These are phyloP conservation scores for Sander vitreus DNA, from an alignment of 2,113 vertebrate species.

Conservation along the genomic window DNA sequence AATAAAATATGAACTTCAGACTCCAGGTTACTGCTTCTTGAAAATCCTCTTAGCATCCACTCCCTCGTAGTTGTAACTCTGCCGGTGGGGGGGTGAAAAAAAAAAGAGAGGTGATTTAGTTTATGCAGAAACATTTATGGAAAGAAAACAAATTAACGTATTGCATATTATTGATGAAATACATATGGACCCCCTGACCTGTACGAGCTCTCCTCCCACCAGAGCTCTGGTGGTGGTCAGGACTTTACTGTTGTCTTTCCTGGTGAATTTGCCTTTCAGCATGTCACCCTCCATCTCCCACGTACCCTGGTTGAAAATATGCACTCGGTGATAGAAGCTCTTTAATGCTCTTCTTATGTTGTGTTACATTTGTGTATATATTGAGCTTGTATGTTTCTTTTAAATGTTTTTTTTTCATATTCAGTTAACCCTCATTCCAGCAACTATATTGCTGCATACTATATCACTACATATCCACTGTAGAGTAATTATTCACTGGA, in stretches of 20 bases:
- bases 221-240: constrained; percentile 84
- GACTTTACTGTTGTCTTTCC: constrained; percentile 89
- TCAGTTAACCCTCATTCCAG: background rate
- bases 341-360: background rate
- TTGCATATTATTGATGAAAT: background rate
- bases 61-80: constrained; percentile 92
- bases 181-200: constrained; percentile 82
- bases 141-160: background rate
- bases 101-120: background rate
- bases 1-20: constrained; percentile 36
- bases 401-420: background rate
- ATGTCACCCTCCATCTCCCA: constrained; percentile 87
- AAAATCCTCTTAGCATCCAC: constrained; percentile 92
- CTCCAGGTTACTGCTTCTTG: constrained; percentile 86
- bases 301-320: constrained; percentile 80
- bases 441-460: too few relatives aligned
- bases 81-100: constrained; percentile 4
- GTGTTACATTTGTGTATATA: background rate
- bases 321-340: background rate
- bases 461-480: background rate
- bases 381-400: background rate
- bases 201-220: constrained; percentile 86
- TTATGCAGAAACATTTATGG: background rate
- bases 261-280: constrained; percentile 87
- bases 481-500: constrained; percentile 8